phyloP scores from a whole-genome alignment of 2,797 vertebrate genomes.

The Aplochiton taeniatus region DNA sequence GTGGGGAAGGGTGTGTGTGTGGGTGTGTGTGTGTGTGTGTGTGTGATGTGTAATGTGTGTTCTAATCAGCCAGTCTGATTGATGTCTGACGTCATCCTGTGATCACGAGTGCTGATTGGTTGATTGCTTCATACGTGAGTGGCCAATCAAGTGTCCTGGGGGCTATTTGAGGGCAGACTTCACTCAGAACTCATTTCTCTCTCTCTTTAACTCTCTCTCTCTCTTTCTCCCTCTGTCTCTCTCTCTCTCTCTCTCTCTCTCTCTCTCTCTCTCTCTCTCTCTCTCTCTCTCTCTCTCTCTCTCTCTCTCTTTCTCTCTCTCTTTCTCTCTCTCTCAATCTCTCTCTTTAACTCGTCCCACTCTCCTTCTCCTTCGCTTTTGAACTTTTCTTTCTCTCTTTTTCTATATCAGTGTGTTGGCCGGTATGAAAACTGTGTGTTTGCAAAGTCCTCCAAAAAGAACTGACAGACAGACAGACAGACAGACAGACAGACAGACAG shows the following conservation, averaged over 20 bases:
- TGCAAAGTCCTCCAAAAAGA: background rate
- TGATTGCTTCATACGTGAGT: constrained; percentile 34
- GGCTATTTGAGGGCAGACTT: constrained; percentile 35
- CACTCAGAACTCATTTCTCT: constrained; percentile 10
- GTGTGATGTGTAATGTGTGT: background rate
- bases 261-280: background rate
- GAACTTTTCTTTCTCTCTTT: background rate
- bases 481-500: constrained; percentile 1
- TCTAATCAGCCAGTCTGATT: constrained; percentile 29
- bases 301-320: fast-evolving
- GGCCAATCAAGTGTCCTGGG: constrained; percentile 19
- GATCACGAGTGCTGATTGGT: constrained; percentile 29
- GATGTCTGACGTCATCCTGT: constrained; percentile 20
- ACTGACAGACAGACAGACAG: constrained; percentile 1
- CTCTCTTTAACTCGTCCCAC: background rate
- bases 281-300: background rate
- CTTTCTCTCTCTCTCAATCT: background rate
- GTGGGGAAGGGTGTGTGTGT: too few species aligned
- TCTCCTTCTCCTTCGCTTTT: background rate
- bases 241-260: background rate
- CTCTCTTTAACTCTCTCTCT: background rate
- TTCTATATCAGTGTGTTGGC: background rate
- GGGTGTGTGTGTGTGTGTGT: too few species aligned
- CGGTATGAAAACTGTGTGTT: background rate
- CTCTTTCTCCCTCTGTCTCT: too few species aligned